phyloP scores from a whole-genome alignment of 1,140 invertebrate genomes.

The Drosophila murphyi region DNA sequence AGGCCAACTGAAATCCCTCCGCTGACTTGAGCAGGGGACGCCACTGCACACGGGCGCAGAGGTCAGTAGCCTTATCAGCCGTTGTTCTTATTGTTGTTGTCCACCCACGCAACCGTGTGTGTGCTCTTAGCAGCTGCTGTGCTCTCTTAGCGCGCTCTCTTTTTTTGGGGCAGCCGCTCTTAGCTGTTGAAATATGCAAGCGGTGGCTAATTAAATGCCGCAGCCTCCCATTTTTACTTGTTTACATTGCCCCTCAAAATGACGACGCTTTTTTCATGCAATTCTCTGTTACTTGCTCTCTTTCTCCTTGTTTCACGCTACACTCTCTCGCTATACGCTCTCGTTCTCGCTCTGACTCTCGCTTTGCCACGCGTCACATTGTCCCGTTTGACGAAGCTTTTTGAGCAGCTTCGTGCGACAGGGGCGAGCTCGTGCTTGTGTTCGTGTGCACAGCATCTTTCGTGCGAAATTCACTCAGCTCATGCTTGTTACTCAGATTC shows the following conservation, averaged over 20 bases:
- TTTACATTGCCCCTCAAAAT: conserved; percentile 72
- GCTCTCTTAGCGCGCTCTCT: conserved; percentile 22
- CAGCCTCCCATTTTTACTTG: conserved; percentile 67
- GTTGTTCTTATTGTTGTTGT: conserved; percentile 30
- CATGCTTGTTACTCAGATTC: conserved; percentile 54
- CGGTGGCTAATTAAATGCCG: conserved; percentile 81
- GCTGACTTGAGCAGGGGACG: conserved; percentile 25
- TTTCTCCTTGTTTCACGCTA: neutral
- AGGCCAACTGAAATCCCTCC: conserved; percentile 11
- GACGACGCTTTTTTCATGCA: conserved; percentile 17
- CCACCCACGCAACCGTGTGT: conserved; percentile 26
- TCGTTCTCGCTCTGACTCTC: conserved; percentile 8
- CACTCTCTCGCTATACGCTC: neutral
- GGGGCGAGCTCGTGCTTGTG: conserved; percentile 4
- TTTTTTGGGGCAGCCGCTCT: conserved; percentile 23
- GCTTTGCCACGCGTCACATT: neutral
- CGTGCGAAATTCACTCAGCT: conserved; percentile 41
- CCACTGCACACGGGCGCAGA: conserved; percentile 65
- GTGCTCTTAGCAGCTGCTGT: neutral
- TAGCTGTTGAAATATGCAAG: conserved; percentile 68
- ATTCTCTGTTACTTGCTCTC: conserved; percentile 5
- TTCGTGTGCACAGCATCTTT: conserved; percentile 71
- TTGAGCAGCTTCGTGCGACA: conserved; percentile 1
- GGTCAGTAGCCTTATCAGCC: conserved; percentile 80
- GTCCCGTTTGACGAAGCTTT: conserved; percentile 45